Evolutionary conservation across 2,113 vertebrate genomes (phyloP).

Genomic region (Aspidoscelis tigris): DNA sequence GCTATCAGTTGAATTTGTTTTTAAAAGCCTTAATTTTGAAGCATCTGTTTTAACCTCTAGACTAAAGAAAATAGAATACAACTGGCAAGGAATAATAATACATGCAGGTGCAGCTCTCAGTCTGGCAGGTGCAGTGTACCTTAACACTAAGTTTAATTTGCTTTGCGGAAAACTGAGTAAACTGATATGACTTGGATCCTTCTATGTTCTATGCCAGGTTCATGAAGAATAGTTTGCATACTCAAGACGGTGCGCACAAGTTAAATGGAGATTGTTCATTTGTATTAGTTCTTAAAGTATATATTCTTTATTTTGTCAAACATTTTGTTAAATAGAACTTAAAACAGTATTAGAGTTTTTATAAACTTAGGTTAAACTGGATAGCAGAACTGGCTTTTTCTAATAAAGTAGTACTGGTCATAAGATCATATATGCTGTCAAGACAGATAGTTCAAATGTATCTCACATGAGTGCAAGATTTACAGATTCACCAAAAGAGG

Average conservation of each 20-base stretch:
- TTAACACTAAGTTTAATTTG: not conserved
- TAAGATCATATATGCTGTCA: no score
- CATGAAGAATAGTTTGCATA: not conserved
- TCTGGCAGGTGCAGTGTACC: not conserved
- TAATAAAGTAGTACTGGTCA: not conserved
- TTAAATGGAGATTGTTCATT: not conserved
- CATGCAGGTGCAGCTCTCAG: not conserved
- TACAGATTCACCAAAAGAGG: no score
- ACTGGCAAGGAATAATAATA: not conserved
- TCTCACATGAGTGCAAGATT: no score
- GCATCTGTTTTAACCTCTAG: not conserved
- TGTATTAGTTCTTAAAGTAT: not conserved
- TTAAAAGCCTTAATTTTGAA: not conserved
- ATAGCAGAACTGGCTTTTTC: not conserved
- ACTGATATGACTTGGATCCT: not conserved
- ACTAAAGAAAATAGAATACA: not conserved
- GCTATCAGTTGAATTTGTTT: not conserved
- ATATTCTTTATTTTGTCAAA: not conserved
- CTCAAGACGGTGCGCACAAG: not conserved
- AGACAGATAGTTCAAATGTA: no score
- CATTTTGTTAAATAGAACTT: not conserved
- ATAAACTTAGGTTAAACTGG: not conserved
- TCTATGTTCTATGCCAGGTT: not conserved
- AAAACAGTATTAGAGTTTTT: not conserved
- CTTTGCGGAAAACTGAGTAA: not conserved